These are phyloP conservation scores for Diabrotica virgifera DNA, from an alignment of 1,140 invertebrate genomes.

Conservation along the genomic window DNA sequence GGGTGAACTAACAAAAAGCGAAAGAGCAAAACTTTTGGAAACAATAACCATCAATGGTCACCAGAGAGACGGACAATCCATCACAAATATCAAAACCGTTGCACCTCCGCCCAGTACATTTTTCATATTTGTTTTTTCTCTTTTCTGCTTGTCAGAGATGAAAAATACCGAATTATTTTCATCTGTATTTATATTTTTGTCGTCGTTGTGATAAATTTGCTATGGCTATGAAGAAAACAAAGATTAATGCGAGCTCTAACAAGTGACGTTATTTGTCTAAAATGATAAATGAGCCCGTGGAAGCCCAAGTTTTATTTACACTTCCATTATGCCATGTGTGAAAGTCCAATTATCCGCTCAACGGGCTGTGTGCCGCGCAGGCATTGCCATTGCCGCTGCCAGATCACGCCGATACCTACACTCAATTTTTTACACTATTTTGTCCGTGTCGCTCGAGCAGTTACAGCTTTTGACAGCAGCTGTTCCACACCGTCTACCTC, in stretches of 20 bases:
- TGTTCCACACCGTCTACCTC: no score
- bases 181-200: slow-evolving; percentile 11
- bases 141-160: neutral
- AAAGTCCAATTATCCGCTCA: slow-evolving; percentile 3
- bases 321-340: slow-evolving; percentile 8
- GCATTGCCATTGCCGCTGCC: no score
- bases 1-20: no score
- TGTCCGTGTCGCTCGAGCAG: no score
- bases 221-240: slow-evolving; percentile 10
- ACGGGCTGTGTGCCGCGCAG: neutral
- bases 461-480: no score
- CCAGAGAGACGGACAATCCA: neutral
- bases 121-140: neutral
- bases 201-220: slow-evolving; percentile 11
- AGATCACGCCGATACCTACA: no score
- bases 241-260: slow-evolving; percentile 13
- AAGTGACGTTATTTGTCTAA: slow-evolving; percentile 12
- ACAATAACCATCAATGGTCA: neutral
- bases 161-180: slow-evolving; percentile 13
- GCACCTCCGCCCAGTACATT: neutral
- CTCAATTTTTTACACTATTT: no score
- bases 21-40: slow-evolving; percentile 1
- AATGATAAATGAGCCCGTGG: neutral
- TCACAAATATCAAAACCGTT: neutral
- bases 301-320: slow-evolving; percentile 9